Percentiles rank a stretch among this genome's conserved stretches.
Evolutionary conservation across 1,140 invertebrate genomes (phyloP).

Genomic region (Orussus abietinus): DNA sequence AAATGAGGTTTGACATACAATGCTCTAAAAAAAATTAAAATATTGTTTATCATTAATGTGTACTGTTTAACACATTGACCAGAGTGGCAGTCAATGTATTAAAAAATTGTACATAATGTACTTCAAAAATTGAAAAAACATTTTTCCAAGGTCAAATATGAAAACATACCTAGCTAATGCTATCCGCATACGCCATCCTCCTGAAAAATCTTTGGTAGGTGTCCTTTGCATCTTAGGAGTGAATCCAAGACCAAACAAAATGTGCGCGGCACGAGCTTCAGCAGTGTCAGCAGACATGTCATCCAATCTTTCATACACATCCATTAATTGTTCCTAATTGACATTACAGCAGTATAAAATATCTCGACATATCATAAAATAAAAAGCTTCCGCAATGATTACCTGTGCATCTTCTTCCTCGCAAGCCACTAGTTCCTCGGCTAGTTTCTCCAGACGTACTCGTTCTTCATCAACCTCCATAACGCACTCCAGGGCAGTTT

Average conservation of each 20-base stretch:
- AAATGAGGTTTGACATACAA: constrained; percentile 91
- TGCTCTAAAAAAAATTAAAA: constrained; percentile 54
- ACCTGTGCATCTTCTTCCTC: constrained; percentile 77
- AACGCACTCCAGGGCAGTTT: constrained; percentile 89
- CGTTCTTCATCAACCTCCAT: constrained; percentile 98
- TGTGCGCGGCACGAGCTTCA: constrained; percentile 87
- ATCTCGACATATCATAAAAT: constrained; percentile 6
- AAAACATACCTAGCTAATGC: constrained; percentile 73
- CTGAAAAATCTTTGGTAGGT: constrained; percentile 93
- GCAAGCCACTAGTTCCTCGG: constrained; percentile 82
- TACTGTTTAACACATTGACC: not conserved
- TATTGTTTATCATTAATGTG: not conserved
- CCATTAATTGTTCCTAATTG: constrained; percentile 94
- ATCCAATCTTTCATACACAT: constrained; percentile 96
- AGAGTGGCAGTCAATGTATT: not conserved
- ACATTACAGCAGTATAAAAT: constrained; percentile 60
- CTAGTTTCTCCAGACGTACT: constrained; percentile 85
- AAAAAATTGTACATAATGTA: not conserved
- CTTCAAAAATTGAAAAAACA: too few species aligned
- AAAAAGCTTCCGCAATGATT: constrained; percentile 26
- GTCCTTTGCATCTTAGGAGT: constrained; percentile 89
- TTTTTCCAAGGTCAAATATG: not conserved
- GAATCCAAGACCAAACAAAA: constrained; percentile 96
- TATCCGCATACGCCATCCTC: constrained; percentile 99
- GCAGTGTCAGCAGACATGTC: constrained; percentile 95